Conservation (phyloP, 1,140 invertebrate species). For the Drosophila pruinosa region DNA sequence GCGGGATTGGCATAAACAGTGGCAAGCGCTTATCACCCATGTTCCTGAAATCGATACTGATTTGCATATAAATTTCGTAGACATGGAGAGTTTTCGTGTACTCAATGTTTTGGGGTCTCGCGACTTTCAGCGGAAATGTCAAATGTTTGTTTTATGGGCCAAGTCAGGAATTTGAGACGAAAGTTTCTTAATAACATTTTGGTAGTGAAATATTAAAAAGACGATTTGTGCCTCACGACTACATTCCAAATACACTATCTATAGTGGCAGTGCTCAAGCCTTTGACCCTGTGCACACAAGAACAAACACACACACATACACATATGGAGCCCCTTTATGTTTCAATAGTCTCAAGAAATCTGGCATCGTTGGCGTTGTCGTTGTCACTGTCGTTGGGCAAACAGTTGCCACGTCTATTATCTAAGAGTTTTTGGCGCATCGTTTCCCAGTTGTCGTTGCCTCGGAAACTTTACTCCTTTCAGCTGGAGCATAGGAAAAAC, state of each 20-base stretch:
- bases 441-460: constrained; percentile 45
- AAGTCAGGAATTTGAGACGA: constrained; percentile 50
- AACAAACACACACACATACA: neutral
- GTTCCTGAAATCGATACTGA: constrained; percentile 71
- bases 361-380: constrained; percentile 32
- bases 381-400: constrained; percentile 47
- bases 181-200: constrained; percentile 77
- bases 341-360: constrained; percentile 64
- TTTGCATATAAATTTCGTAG: constrained; percentile 76
- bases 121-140: constrained; percentile 57
- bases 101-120: neutral
- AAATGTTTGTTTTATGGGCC: constrained; percentile 69
- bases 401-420: constrained; percentile 76
- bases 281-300: constrained; percentile 42
- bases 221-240: constrained; percentile 25
- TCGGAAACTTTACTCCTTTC: constrained; percentile 72
- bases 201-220: constrained; percentile 63
- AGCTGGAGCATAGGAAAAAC: neutral
- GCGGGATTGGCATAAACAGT: constrained; percentile 63
- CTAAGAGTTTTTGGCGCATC: constrained; percentile 65
- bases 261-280: constrained; percentile 34
- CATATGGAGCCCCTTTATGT: constrained; percentile 54
- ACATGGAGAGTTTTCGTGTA: constrained; percentile 32
- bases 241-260: constrained; percentile 11
- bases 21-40: constrained; percentile 72